Evolutionary conservation across 2,797 vertebrate species (phyloP).

Genomic region (Rhinella marina): DNA sequence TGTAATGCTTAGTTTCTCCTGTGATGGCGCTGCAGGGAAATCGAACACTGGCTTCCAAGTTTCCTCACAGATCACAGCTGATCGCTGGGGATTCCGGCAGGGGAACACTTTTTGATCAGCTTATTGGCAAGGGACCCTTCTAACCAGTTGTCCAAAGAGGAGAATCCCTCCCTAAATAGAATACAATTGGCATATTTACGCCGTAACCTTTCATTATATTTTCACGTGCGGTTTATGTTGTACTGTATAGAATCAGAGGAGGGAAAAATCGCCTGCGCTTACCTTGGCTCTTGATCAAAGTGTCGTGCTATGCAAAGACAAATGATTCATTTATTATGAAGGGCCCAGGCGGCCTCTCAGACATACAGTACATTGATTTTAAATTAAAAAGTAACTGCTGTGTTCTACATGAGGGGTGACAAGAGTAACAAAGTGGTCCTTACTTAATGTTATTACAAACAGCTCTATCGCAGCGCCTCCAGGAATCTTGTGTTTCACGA

Average conservation of each 20-base stretch:
- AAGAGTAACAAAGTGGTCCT: conserved; percentile 75
- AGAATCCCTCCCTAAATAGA: neutral
- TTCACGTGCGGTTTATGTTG: conserved; percentile 35
- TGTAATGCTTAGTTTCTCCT: too few species aligned
- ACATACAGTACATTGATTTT: conserved; percentile 74
- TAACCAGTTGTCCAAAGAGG: neutral
- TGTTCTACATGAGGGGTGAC: conserved; percentile 76
- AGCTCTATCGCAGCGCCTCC: conserved; percentile 63
- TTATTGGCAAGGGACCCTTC: neutral
- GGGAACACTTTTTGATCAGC: neutral
- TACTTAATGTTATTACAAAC: conserved; percentile 72
- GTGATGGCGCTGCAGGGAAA: too few species aligned
- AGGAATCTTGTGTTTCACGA: conserved; percentile 60
- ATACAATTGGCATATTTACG: neutral
- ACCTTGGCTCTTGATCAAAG: conserved; percentile 68
- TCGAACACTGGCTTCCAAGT: too few species aligned
- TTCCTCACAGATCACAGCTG: neutral
- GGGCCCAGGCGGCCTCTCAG: conserved; percentile 72
- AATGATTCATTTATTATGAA: conserved; percentile 74
- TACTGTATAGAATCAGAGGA: neutral
- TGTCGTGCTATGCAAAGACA: conserved; percentile 70
- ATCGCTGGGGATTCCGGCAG: neutral
- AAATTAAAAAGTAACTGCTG: conserved; percentile 79
- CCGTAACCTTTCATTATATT: neutral
- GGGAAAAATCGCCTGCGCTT: conserved; percentile 61